phyloP scores from a whole-genome alignment of 2,888 invertebrate genomes.

The Didymodactylos carnosus region DNA sequence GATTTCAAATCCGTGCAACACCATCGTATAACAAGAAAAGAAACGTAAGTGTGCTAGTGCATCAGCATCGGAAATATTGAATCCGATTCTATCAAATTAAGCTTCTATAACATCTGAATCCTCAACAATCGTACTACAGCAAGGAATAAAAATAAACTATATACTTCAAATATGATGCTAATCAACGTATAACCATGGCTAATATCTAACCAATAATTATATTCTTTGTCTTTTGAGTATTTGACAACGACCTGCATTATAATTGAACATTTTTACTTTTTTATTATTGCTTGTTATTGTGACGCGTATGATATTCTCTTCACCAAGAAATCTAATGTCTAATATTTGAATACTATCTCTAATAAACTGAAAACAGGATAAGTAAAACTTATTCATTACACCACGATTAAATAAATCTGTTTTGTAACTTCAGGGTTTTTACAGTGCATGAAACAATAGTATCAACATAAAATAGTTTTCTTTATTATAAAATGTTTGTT shows the following conservation, averaged over 20 bases:
- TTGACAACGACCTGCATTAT: constrained; percentile 55
- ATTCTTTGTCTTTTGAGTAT: constrained; percentile 71
- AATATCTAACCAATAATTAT: constrained; percentile 56
- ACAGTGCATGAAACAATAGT: constrained; percentile 60
- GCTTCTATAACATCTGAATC: too few relatives aligned
- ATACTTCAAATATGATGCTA: too few relatives aligned
- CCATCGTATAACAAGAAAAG: too few relatives aligned
- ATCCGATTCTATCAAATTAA: too few relatives aligned
- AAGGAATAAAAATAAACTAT: too few relatives aligned
- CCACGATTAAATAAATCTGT: constrained; percentile 41
- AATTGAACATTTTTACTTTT: constrained; percentile 57
- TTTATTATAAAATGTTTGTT: constrained; percentile 43
- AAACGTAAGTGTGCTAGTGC: too few relatives aligned
- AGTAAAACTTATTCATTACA: not conserved
- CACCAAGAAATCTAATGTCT: constrained; percentile 58
- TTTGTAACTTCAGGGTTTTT: constrained; percentile 23
- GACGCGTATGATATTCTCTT: constrained; percentile 46
- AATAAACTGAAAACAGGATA: constrained; percentile 44
- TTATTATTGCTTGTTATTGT: constrained; percentile 78
- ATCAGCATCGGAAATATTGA: too few relatives aligned
- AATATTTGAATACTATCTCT: constrained; percentile 86
- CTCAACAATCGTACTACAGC: too few relatives aligned
- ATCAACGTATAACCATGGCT: constrained; percentile 36
- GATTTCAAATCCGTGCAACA: too few relatives aligned
- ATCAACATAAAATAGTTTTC: constrained; percentile 60